phyloP scores from a whole-genome alignment of 1,140 invertebrate species.

The Polypedilum pembai region DNA sequence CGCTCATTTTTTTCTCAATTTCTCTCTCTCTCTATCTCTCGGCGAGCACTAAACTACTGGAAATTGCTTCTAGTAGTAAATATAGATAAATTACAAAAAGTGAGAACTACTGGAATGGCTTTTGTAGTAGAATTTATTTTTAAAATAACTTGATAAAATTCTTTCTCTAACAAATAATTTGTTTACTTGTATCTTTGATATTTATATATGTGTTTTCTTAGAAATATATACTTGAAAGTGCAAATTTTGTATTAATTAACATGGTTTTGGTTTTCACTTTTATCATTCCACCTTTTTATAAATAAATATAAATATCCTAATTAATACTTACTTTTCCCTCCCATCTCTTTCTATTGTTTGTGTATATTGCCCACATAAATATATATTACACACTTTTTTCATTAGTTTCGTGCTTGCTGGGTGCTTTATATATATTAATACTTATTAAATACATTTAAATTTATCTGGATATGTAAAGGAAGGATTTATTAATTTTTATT shows the following conservation, averaged over 20 bases:
- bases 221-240: not conserved
- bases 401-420: constrained; percentile 27
- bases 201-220: not conserved
- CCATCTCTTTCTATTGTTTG: not conserved
- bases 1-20: not conserved
- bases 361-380: not conserved
- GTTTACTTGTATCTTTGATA: not conserved
- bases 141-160: constrained; percentile 12
- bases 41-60: constrained; percentile 24
- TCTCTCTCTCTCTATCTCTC: not conserved
- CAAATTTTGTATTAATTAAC: constrained; percentile 9
- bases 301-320: not conserved
- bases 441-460: not conserved
- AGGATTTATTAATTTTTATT: constrained; percentile 28
- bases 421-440: not conserved
- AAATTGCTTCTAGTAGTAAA: constrained; percentile 13
- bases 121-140: not conserved
- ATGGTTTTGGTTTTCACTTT: constrained; percentile 15
- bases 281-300: not conserved
- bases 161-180: not conserved
- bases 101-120: not conserved
- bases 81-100: not conserved
- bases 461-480: constrained; percentile 24
- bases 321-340: not conserved
- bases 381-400: constrained; percentile 1